A percentile compares a stretch with the other conserved stretches of the same genome.
These are phyloP conservation scores for Alces alces DNA, from an alignment of 2,113 vertebrate genomes.

Conservation along the genomic window DNA sequence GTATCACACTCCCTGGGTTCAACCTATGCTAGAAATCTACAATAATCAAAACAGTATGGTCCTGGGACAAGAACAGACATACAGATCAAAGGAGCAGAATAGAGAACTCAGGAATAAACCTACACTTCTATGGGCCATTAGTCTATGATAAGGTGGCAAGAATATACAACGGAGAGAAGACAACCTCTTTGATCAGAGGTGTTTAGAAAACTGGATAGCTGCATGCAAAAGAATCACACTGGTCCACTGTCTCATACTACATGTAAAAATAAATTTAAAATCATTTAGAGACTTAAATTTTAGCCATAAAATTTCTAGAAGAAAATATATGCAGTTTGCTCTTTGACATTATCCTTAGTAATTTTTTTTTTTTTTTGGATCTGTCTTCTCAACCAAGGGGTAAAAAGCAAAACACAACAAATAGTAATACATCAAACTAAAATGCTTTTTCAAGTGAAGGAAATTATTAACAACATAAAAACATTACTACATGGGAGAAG, in stretches of 20 bases:
- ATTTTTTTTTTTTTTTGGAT: neutral
- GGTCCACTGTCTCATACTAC: neutral
- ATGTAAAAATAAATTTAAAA: neutral
- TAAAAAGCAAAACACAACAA: neutral
- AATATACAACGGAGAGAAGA: neutral
- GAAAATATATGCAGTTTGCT: neutral
- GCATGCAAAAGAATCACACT: neutral
- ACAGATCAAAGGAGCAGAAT: neutral
- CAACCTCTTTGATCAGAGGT: neutral
- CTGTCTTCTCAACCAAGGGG: neutral
- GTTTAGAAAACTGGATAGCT: neutral
- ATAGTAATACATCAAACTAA: neutral
- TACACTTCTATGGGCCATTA: neutral
- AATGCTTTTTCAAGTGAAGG: neutral
- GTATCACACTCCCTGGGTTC: neutral
- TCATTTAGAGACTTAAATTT: neutral
- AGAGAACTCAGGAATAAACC: neutral
- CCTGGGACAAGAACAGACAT: neutral
- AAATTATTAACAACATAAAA: neutral
- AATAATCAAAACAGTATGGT: neutral
- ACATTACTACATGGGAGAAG: neutral
- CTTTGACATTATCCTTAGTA: neutral
- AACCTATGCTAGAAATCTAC: neutral
- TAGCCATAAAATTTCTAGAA: neutral
- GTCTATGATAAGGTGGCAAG: neutral